Base-by-base conservation (phyloP, 2,797 vertebrate genomes). In the Staurois parvus region DNA sequence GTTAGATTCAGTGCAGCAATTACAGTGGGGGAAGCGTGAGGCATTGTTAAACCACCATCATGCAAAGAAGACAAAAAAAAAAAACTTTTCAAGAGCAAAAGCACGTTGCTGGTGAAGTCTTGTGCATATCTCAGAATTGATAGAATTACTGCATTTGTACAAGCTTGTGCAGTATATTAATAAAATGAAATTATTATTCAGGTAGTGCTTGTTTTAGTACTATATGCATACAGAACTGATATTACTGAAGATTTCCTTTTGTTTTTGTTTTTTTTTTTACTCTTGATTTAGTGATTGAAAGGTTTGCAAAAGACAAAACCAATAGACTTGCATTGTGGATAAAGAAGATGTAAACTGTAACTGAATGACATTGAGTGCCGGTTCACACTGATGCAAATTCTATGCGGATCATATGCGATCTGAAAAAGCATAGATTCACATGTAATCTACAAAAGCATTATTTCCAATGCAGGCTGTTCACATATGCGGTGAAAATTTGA, bases 1-100 rank as follows among this genome's bases (percentile, higher is more conserved):
- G 68, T 72, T 59, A 78, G 72, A 83, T 83, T 82, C 68, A 72
- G 67, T 87, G 76, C 75, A 79, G 79, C 68, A 86, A 79, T 79
- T 68, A 87, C 40, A 42, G 84, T 76, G 75, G 85, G 85, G 85
- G 85, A 76, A 83, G 85, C 70, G 42, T 79, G 77, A 69, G 29
- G 24, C 81, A 72, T 74, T 75, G 84, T 74, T 68, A 76, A 70
- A 30, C 52, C 30, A 72, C 64, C 45, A 11, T 62, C 45, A 56
- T 69, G 76, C 66, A 10, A 42, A n/a, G n/a, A 45, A 9, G 42
- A 45, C 3, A 45, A 13, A 45, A 12, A 11, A 19, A 72, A 62
- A 73, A 48, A 74, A 72, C 48, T 72, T 66, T 84, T 72, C 15
- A 48, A 24, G 37, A 24, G 52, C 28, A 72, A 85, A 66, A 64